A percentile compares a stretch with the other conserved stretches of the same genome.
These are phyloP conservation scores for Propithecus deckenii DNA, from an alignment of 2,797 vertebrate species.

Conservation along the genomic window DNA sequence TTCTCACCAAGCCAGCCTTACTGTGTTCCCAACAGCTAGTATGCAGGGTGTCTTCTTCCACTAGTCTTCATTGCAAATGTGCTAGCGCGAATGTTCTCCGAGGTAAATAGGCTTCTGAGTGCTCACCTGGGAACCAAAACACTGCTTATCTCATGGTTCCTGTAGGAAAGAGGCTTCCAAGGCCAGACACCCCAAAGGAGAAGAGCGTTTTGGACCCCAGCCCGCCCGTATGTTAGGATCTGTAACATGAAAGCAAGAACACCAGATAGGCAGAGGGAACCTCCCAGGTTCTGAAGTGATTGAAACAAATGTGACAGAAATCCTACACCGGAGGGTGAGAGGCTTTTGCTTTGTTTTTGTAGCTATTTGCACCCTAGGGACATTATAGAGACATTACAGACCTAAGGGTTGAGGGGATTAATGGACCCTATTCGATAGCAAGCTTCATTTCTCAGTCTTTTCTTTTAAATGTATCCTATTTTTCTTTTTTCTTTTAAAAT, in stretches of 20 bases:
- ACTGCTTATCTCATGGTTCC: not conserved
- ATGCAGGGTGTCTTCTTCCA: not conserved
- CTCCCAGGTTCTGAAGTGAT: not conserved
- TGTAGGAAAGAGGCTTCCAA: not conserved
- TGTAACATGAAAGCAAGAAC: not conserved
- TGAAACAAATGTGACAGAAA: not conserved
- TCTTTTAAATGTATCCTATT: slow-evolving; percentile 18
- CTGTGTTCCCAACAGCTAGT: not conserved
- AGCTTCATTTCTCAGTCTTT: slow-evolving; percentile 39
- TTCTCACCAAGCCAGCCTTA: not conserved
- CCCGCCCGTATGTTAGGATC: not conserved
- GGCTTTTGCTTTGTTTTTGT: not conserved
- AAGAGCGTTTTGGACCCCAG: not conserved
- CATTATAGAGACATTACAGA: not conserved
- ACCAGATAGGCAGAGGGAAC: not conserved
- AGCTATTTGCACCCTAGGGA: not conserved
- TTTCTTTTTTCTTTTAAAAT: slow-evolving; percentile 45
- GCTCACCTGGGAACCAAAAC: not conserved
- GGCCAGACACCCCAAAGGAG: not conserved
- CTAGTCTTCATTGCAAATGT: not conserved
- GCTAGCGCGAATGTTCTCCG: not conserved
- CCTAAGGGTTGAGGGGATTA: not conserved
- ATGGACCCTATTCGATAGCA: not conserved
- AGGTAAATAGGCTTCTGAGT: not conserved
- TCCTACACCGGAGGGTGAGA: not conserved